Percentiles rank a stretch among this genome's conserved stretches.
Evolutionary conservation across 2,888 invertebrate genomes (phyloP).

Genomic region (Acleris emargana): DNA sequence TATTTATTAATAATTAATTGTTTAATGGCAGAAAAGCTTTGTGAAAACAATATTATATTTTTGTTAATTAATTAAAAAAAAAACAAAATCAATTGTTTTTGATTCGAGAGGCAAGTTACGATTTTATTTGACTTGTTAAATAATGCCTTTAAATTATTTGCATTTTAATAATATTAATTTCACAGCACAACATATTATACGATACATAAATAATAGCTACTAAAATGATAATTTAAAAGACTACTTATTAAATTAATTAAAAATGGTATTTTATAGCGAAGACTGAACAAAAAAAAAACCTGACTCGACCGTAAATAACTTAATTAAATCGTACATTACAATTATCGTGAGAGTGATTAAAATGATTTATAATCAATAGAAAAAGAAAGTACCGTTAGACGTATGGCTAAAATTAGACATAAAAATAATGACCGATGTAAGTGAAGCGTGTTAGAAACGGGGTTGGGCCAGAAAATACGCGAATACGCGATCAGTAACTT

Average conservation of each 20-base stretch:
- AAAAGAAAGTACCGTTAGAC: conserved; percentile 74
- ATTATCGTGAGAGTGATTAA: conserved; percentile 64
- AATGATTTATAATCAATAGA: conserved; percentile 76
- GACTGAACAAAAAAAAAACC: conserved; percentile 18
- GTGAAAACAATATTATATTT: too few species aligned
- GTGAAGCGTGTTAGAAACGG: conserved; percentile 63
- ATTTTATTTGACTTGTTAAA: too few species aligned
- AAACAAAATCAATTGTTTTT: too few species aligned
- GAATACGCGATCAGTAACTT: conserved; percentile 20
- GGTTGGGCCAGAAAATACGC: conserved; percentile 52
- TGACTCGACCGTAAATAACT: conserved; percentile 62
- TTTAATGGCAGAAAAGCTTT: too few species aligned
- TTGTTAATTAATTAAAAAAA: too few species aligned
- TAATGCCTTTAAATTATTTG: too few species aligned
- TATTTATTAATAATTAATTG: too few species aligned
- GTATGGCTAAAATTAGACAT: conserved; percentile 62
- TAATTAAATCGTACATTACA: conserved; percentile 69
- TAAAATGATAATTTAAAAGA: neutral
- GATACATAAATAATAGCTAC: too few species aligned
- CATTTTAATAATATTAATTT: too few species aligned
- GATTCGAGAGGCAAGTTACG: too few species aligned
- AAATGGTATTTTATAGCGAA: conserved; percentile 18
- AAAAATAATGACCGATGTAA: conserved; percentile 77
- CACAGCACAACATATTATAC: too few species aligned
- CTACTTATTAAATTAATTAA: conserved; percentile 7